phyloP scores from a whole-genome alignment of 2,888 invertebrate genomes.

The Agonopterix heracliana region DNA sequence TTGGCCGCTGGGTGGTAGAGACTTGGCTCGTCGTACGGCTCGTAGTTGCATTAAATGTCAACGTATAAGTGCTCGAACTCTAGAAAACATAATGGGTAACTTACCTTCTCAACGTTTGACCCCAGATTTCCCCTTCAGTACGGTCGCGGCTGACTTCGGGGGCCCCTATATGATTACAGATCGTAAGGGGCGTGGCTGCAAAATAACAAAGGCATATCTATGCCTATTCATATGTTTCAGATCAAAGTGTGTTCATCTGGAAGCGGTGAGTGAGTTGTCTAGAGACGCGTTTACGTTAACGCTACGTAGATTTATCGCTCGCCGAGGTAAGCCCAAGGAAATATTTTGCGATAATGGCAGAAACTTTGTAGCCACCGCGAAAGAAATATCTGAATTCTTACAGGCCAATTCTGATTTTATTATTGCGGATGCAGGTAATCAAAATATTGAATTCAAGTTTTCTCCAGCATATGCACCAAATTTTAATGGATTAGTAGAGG shows the following conservation, averaged over 20 bases:
- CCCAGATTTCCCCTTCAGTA: conserved; percentile 5
- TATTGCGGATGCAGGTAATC: conserved; percentile 17
- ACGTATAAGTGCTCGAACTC: conserved; percentile 6
- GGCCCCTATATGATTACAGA: conserved; percentile 3
- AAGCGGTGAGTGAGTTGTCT: conserved; percentile 20
- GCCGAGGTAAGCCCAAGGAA: conserved; percentile 24
- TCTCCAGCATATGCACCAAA: no score
- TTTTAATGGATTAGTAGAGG: no score
- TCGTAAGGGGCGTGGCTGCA: no score
- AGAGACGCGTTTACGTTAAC: conserved; percentile 23
- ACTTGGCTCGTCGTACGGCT: conserved; percentile 8
- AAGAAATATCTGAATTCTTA: conserved; percentile 18
- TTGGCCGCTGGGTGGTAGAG: conserved; percentile 6
- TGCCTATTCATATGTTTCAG: conserved; percentile 19
- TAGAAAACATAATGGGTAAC: conserved; percentile 9
- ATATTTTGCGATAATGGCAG: conserved; percentile 27
- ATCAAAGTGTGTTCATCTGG: conserved; percentile 21
- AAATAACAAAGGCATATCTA: conserved; percentile 15
- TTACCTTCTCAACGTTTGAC: conserved; percentile 6
- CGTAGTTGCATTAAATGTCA: conserved; percentile 10
- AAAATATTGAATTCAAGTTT: conserved; percentile 22
- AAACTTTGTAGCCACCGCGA: conserved; percentile 22
- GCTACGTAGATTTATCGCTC: conserved; percentile 22
- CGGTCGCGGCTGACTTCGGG: conserved; percentile 6
- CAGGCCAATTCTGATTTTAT: conserved; percentile 8